Evolutionary conservation across 2,113 vertebrate species (phyloP).

Genomic region (Indri indri): DNA sequence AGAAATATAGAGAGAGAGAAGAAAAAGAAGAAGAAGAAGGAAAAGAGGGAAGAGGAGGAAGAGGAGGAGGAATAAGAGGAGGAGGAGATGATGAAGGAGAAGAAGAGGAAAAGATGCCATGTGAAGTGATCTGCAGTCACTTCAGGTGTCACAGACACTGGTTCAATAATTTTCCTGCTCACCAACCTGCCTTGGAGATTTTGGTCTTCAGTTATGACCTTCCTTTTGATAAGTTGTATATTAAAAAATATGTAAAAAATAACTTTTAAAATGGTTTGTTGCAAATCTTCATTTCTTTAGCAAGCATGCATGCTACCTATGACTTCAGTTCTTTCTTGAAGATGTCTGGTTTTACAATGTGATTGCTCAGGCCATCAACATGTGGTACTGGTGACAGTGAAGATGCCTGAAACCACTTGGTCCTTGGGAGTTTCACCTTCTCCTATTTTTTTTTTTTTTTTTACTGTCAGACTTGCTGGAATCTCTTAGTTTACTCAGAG

Average conservation of each 20-base stretch:
- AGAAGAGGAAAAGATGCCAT: too few relatives aligned
- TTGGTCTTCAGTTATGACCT: not conserved
- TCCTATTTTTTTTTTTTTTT: not conserved
- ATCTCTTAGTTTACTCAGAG: not conserved
- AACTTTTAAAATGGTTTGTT: not conserved
- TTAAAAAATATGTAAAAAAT: not conserved
- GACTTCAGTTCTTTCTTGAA: not conserved
- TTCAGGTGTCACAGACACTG: too few relatives aligned
- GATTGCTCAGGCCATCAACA: not conserved
- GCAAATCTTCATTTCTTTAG: not conserved
- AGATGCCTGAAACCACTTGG: not conserved
- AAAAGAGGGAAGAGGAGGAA: not conserved
- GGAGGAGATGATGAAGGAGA: not conserved
- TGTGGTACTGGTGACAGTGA: not conserved
- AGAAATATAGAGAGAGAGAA: not conserved
- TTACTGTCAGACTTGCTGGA: not conserved
- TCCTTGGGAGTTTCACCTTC: not conserved
- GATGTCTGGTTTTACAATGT: not conserved
- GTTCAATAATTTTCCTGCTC: not conserved
- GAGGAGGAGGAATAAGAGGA: too few relatives aligned
- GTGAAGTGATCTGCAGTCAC: not conserved
- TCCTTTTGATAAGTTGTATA: not conserved
- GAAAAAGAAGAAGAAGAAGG: not conserved
- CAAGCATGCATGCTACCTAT: not conserved
- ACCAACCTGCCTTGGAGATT: not conserved